Conservation (phyloP, 2,113 vertebrate species). For the Ctenodactylus gundi region DNA sequence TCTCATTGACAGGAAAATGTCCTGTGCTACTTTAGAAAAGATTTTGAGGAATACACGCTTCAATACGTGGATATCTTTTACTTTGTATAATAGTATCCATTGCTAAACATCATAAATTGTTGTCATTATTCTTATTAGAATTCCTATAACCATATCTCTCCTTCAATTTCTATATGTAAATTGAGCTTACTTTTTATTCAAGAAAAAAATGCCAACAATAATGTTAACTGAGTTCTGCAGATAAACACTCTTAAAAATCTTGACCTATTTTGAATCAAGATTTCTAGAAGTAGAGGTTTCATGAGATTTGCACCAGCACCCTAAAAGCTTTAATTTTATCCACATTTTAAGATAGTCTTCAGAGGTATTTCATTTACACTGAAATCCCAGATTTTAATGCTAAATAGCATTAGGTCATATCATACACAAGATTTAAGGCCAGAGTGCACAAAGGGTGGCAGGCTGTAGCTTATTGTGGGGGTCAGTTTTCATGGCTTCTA, state of each 20-base stretch:
- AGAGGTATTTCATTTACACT: neutral
- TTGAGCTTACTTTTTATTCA: neutral
- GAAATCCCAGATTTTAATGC: neutral
- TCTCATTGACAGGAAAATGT: neutral
- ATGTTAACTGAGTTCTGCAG: neutral
- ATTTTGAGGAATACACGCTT: neutral
- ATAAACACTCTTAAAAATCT: neutral
- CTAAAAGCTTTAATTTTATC: neutral
- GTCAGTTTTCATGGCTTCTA: neutral
- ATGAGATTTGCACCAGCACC: neutral
- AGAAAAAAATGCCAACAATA: neutral
- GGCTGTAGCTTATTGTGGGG: fast-evolving
- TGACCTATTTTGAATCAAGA: neutral
- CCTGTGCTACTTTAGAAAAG: neutral
- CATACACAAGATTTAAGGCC: neutral
- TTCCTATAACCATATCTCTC: neutral
- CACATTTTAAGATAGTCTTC: neutral
- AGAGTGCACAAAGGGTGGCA: neutral
- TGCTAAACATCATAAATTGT: neutral
- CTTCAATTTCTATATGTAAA: neutral
- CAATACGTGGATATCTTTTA: neutral
- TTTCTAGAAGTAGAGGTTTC: neutral
- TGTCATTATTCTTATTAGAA: constrained; percentile 5
- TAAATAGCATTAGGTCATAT: neutral
- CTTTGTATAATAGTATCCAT: neutral